Evolutionary conservation across 2,113 vertebrate species (phyloP).

Genomic region (Puffinus mauretanicus): DNA sequence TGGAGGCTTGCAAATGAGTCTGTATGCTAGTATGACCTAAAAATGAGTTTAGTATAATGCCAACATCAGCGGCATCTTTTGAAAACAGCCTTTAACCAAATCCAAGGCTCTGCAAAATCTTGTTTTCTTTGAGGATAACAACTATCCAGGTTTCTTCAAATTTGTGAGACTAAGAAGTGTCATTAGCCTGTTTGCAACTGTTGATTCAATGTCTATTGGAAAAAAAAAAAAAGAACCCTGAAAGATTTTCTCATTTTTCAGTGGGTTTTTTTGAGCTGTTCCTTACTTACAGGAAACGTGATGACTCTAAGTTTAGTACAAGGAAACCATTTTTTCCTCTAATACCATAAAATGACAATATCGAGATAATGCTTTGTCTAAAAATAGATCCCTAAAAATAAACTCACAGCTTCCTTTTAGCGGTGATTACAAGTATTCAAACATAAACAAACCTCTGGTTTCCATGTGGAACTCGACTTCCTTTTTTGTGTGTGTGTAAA

Average conservation of each 20-base stretch:
- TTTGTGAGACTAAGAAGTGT: not conserved
- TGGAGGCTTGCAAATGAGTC: not conserved
- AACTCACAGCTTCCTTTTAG: conserved; percentile 35
- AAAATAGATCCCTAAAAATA: conserved; percentile 56
- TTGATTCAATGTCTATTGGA: not conserved
- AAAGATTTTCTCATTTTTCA: not conserved
- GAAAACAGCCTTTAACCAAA: not conserved
- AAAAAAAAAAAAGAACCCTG: not conserved
- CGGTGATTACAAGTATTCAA: not conserved
- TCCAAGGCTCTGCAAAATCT: not conserved
- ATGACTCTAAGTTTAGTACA: not conserved
- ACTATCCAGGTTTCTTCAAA: not conserved
- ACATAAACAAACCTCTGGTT: conserved; percentile 26
- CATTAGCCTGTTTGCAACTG: not conserved
- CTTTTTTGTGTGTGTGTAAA: not conserved
- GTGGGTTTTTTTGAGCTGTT: not conserved
- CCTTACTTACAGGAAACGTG: not conserved
- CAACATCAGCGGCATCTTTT: not conserved
- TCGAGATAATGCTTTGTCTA: conserved; percentile 30
- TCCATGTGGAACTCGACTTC: not conserved
- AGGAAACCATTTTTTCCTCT: conserved; percentile 10
- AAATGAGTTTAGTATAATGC: not conserved
- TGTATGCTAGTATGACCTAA: not conserved
- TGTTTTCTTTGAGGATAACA: not conserved
- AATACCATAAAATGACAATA: conserved; percentile 18